Percentiles rank a stretch among this genome's conserved stretches.
Conservation (phyloP, 2,888 invertebrate species). For the Herminia tarsipennalis region DNA sequence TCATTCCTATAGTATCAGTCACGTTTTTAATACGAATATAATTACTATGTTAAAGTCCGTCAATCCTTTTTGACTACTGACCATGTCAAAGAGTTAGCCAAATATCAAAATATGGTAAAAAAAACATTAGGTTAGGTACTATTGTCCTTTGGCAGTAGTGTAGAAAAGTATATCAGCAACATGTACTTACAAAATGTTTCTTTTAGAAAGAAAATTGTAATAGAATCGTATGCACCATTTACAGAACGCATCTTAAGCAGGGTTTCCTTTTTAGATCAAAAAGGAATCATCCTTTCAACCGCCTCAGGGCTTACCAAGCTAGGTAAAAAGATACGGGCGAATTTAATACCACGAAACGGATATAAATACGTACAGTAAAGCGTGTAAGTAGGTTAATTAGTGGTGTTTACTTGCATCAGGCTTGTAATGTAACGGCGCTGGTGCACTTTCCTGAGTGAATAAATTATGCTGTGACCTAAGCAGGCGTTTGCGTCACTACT, state of each 20-base stretch:
- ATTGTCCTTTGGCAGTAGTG: too few relatives aligned
- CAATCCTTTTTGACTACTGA: too few relatives aligned
- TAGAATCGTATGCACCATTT: too few relatives aligned
- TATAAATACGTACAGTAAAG: slow-evolving; percentile 31
- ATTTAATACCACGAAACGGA: slow-evolving; percentile 33
- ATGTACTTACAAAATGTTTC: too few relatives aligned
- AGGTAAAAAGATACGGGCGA: slow-evolving; percentile 12
- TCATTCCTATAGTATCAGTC: too few relatives aligned
- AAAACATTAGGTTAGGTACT: too few relatives aligned
- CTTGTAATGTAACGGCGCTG: slow-evolving; percentile 38
- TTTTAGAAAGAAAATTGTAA: too few relatives aligned
- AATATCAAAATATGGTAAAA: too few relatives aligned
- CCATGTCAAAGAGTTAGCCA: too few relatives aligned
- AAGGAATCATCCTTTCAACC: background rate
- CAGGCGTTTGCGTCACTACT: slow-evolving; percentile 12
- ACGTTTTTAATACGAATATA: too few relatives aligned
- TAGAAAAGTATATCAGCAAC: too few relatives aligned
- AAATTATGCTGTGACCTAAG: slow-evolving; percentile 38
- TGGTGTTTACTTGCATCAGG: slow-evolving; percentile 42
- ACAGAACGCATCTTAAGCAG: background rate
- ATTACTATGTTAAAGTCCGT: too few relatives aligned
- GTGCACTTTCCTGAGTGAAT: slow-evolving; percentile 47
- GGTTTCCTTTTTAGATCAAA: background rate
- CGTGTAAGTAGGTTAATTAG: slow-evolving; percentile 48
- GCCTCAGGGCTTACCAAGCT: background rate